Percentiles rank a stretch among this genome's conserved stretches.
Conservation (phyloP, 2,888 invertebrate genomes). For the Perdita meconis region DNA sequence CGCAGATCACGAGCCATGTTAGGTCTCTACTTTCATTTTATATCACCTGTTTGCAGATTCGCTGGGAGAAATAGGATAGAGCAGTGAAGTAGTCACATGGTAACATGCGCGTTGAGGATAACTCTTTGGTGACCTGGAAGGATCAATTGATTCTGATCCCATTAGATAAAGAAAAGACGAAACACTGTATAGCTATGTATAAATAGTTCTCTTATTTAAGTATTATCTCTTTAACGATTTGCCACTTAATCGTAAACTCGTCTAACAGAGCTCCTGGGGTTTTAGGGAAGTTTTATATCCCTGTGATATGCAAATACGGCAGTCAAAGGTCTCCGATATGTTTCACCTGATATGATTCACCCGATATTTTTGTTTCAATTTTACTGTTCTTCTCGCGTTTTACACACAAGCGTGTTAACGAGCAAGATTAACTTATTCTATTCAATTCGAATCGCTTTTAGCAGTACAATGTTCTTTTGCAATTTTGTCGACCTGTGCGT, state of each 20-base stretch:
- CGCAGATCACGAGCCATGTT: background rate
- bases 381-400: background rate
- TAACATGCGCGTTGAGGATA: background rate
- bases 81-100: background rate
- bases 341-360: conserved; percentile 30
- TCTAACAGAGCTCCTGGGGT: background rate
- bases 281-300: background rate
- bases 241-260: background rate
- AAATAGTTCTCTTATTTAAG: background rate
- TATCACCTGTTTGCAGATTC: background rate
- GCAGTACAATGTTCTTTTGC: background rate
- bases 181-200: background rate
- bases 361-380: background rate
- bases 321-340: conserved; percentile 34
- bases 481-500: background rate
- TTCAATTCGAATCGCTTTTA: conserved; percentile 51
- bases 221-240: background rate
- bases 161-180: background rate
- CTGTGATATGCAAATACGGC: conserved; percentile 45
- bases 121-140: background rate
- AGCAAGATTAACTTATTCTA: conserved; percentile 37
- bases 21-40: background rate
- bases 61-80: background rate
- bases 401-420: conserved; percentile 4
- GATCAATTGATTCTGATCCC: background rate